Evolutionary conservation across 2,888 invertebrate genomes (phyloP).

Genomic region (Pristionchus mayeri): DNA sequence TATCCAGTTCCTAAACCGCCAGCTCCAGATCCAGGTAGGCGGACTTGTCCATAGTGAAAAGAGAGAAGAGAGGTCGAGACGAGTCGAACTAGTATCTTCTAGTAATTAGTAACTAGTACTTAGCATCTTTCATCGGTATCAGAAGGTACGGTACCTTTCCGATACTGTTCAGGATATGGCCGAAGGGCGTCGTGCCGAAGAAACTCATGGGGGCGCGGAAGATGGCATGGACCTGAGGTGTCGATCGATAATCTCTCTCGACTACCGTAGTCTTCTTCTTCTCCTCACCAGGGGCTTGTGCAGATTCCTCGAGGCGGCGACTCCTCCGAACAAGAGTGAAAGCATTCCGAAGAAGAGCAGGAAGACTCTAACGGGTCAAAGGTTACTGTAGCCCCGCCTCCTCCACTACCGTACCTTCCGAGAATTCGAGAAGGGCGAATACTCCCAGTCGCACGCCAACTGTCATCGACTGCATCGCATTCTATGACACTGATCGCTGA

Average conservation of each 20-base stretch:
- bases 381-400: neutral
- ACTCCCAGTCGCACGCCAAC: constrained; percentile 70
- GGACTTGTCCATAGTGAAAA: too few species aligned
- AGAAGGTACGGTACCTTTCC: constrained; percentile 63
- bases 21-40: too few species aligned
- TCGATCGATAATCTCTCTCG: neutral
- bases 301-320: constrained; percentile 70
- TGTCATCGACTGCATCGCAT: constrained; percentile 53
- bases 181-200: constrained; percentile 75
- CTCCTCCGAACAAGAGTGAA: constrained; percentile 73
- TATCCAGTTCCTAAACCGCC: too few species aligned
- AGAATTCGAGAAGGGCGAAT: constrained; percentile 73
- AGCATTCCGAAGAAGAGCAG: constrained; percentile 74
- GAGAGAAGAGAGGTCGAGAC: too few species aligned
- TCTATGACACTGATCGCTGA: constrained; percentile 53
- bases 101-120: too few species aligned
- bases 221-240: constrained; percentile 60
- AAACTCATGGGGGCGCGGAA: constrained; percentile 75
- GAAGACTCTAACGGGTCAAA: constrained; percentile 62
- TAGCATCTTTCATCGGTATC: neutral
- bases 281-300: constrained; percentile 68
- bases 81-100: too few species aligned
- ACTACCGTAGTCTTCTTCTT: neutral
- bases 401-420: constrained; percentile 63
- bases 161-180: constrained; percentile 72